phyloP scores from a whole-genome alignment of 37 sponge, comb jelly and placozoan genomes.

The Bolinopsis microptera region DNA sequence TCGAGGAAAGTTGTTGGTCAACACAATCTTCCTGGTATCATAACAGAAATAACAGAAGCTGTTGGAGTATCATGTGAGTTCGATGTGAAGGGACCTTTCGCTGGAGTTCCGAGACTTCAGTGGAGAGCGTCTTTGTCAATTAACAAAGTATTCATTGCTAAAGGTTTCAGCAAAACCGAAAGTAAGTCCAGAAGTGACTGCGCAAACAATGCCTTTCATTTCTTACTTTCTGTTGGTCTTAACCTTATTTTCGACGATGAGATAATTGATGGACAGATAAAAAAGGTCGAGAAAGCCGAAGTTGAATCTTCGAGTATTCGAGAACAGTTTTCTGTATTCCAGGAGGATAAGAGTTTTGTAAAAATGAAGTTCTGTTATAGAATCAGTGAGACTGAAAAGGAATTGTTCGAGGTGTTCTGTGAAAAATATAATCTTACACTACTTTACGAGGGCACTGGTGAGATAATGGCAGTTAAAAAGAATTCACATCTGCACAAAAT shows the following conservation, averaged over 20 bases:
- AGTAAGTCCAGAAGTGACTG: not conserved
- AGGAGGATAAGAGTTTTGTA: not conserved
- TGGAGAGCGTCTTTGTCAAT: not conserved
- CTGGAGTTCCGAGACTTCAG: not conserved
- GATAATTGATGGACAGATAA: not conserved
- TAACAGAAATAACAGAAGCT: not conserved
- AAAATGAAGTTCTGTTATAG: not conserved
- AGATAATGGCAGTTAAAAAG: not conserved
- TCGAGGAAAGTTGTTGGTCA: not conserved
- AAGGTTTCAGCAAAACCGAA: not conserved
- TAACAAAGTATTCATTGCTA: not conserved
- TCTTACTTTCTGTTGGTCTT: not conserved
- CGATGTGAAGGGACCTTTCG: not conserved
- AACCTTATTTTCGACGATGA: not conserved
- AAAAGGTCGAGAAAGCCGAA: not conserved
- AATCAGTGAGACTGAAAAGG: not conserved
- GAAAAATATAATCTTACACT: not conserved
- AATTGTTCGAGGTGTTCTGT: not conserved
- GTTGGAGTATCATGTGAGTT: not conserved
- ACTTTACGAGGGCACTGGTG: not conserved
- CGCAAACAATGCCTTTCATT: not conserved
- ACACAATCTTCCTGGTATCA: not conserved
- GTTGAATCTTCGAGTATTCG: not conserved
- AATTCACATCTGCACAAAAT: constrained; percentile 13
- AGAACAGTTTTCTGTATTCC: not conserved